A percentile compares a stretch with the other conserved stretches of the same genome.
Conservation (phyloP, 2,888 invertebrate species). For the Lasioglossum figueresi region DNA sequence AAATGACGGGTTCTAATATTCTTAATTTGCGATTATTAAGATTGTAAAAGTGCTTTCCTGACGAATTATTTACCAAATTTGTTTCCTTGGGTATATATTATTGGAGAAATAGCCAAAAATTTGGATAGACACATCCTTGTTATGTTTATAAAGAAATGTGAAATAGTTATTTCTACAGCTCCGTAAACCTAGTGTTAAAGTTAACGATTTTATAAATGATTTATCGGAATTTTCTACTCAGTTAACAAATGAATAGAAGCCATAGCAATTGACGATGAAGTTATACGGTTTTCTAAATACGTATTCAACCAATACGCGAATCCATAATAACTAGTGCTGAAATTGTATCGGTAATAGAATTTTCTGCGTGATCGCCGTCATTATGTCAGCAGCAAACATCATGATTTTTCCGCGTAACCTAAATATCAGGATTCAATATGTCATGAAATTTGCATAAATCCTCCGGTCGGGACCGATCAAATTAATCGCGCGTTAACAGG, state of each 20-base stretch:
- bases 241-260: background rate
- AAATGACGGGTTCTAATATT: too few species aligned
- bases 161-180: too few species aligned
- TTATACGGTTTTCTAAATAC: background rate
- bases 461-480: conserved; percentile 11
- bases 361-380: background rate
- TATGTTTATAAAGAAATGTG: too few species aligned
- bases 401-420: background rate
- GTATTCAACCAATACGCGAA: background rate
- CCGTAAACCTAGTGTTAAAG: too few species aligned
- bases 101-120: too few species aligned
- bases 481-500: conserved; percentile 54
- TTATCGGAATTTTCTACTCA: background rate
- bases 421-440: background rate
- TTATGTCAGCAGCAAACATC: background rate
- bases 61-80: too few species aligned
- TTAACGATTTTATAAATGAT: background rate
- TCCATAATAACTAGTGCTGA: background rate
- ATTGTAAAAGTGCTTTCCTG: too few species aligned
- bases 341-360: background rate
- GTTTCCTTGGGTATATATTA: too few species aligned
- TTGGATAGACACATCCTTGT: too few species aligned
- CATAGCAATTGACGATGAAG: background rate
- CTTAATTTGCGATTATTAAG: too few species aligned
- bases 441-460: conserved; percentile 4